Evolutionary conservation across 1,140 invertebrate genomes (phyloP).

Genomic region (Sinonovacula constricta): DNA sequence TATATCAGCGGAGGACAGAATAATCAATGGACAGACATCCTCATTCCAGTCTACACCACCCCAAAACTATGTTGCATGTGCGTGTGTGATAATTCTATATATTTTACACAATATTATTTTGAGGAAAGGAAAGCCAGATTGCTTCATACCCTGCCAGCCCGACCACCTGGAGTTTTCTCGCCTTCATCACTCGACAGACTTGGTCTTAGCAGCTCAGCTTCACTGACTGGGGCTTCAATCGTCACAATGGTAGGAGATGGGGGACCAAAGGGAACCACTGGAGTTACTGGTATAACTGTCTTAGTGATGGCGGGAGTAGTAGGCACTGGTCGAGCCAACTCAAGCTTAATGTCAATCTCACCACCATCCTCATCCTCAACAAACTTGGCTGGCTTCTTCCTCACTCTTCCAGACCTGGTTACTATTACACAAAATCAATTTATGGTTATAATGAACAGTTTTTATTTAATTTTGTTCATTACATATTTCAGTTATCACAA

Average conservation of each 20-base stretch:
- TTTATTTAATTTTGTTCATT: neutral
- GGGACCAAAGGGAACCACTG: neutral
- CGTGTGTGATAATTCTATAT: too few relatives aligned
- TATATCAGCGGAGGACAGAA: too few relatives aligned
- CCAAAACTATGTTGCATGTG: too few relatives aligned
- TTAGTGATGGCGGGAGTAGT: neutral
- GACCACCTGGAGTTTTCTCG: too few relatives aligned
- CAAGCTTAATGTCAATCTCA: conserved; percentile 32
- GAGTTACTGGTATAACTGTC: neutral
- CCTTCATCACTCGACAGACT: too few relatives aligned
- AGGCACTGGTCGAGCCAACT: conserved; percentile 12
- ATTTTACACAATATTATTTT: too few relatives aligned
- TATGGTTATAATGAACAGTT: neutral
- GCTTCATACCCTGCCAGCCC: too few relatives aligned
- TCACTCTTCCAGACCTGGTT: conserved; percentile 58
- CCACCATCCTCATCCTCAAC: conserved; percentile 43
- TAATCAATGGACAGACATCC: too few relatives aligned
- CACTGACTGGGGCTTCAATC: neutral
- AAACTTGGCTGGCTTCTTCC: conserved; percentile 62
- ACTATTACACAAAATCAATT: conserved; percentile 31
- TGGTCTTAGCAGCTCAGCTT: neutral
- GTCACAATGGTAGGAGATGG: neutral
- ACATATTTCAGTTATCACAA: neutral
- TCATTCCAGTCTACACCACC: too few relatives aligned
- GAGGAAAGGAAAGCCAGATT: too few relatives aligned